Evolutionary conservation across 2,888 invertebrate species (phyloP).

Genomic region (Adineta ricciae): DNA sequence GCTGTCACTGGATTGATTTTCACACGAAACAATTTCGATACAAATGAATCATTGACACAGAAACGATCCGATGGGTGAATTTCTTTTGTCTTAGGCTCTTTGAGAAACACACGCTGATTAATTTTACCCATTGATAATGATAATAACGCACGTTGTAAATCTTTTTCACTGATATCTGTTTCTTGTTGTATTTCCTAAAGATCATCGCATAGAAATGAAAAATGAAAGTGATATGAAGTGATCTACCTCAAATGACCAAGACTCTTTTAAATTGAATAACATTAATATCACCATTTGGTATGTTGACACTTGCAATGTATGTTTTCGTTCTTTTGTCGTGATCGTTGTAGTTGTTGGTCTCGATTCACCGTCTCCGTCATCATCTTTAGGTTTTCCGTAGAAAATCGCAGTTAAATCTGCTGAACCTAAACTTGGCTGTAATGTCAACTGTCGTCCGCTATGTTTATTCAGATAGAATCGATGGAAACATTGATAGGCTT

Average conservation of each 20-base stretch:
- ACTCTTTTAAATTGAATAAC: conserved; percentile 82
- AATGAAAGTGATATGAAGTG: neutral
- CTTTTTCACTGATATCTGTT: conserved; percentile 95
- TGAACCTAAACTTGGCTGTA: conserved; percentile 91
- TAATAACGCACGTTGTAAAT: conserved; percentile 85
- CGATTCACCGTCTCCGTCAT: neutral
- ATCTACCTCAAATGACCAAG: conserved; percentile 64
- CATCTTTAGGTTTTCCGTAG: conserved; percentile 17
- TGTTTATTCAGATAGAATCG: conserved; percentile 89
- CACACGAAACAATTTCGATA: conserved; percentile 83
- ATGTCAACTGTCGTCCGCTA: conserved; percentile 85
- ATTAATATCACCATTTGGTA: conserved; percentile 88
- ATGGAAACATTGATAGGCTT: conserved; percentile 81
- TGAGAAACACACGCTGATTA: conserved; percentile 81
- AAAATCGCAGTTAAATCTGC: conserved; percentile 59
- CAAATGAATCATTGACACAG: conserved; percentile 75
- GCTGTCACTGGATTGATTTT: conserved; percentile 51
- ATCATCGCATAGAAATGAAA: too few species aligned
- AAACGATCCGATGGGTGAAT: conserved; percentile 55
- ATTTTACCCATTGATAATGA: conserved; percentile 95
- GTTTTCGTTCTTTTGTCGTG: conserved; percentile 58
- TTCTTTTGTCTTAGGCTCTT: conserved; percentile 89
- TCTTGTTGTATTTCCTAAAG: conserved; percentile 76
- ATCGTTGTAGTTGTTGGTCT: neutral
- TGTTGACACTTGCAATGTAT: conserved; percentile 86